Conservation (phyloP, 2,113 vertebrate genomes). For the Sphaerodactylus townsendi region DNA sequence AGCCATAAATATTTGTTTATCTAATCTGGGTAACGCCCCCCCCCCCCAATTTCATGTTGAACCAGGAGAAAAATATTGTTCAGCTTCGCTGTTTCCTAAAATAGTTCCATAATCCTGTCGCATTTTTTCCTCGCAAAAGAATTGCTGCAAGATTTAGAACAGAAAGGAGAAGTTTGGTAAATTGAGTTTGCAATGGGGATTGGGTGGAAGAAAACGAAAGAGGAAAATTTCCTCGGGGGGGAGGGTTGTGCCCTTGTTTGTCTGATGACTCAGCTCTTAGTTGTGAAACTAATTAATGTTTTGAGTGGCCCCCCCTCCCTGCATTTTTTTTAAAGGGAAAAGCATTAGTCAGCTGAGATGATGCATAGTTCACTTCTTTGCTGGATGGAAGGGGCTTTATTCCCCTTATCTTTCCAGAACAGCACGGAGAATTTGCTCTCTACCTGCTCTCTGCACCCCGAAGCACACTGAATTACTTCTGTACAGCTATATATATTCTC, state of each 20-base stretch:
- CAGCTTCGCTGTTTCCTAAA: too few species aligned
- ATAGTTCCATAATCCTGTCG: too few species aligned
- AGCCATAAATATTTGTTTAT: too few species aligned
- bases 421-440: background rate
- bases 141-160: too few species aligned
- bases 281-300: conserved; percentile 21
- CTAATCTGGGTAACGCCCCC: too few species aligned
- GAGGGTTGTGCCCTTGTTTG: background rate
- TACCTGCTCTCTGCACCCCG: background rate
- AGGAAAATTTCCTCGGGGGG: background rate
- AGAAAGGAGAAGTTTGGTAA: too few species aligned
- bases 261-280: background rate
- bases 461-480: background rate
- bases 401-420: conserved; percentile 33
- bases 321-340: background rate
- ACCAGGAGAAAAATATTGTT: too few species aligned
- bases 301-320: background rate
- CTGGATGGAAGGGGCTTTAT: conserved; percentile 13
- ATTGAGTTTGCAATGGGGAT: too few species aligned
- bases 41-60: too few species aligned
- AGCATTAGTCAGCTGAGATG: conserved; percentile 12
- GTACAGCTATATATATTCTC: background rate
- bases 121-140: too few species aligned
- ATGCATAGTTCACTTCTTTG: background rate
- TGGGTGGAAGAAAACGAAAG: background rate